A percentile compares a stretch with the other conserved stretches of the same genome.
These are phyloP conservation scores for Trilocha varians DNA, from an alignment of 2,888 invertebrate genomes.

Conservation along the genomic window DNA sequence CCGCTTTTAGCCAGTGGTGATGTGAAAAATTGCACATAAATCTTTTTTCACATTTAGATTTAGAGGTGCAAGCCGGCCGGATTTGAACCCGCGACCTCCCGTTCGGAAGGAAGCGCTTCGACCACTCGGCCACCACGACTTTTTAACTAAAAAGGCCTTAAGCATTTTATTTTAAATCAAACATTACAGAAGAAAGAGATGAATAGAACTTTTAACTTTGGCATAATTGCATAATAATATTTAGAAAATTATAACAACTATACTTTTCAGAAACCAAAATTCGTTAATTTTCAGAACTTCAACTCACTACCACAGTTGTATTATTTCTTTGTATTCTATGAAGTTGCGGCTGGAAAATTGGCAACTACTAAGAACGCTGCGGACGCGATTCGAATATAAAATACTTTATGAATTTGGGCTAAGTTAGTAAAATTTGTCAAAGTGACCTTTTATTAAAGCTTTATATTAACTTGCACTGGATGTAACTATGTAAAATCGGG, in stretches of 20 bases:
- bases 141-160: no score
- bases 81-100: no score
- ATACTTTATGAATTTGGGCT: not conserved
- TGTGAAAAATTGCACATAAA: no score
- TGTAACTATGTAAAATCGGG: no score
- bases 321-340: not conserved
- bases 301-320: not conserved
- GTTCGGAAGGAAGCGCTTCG: no score
- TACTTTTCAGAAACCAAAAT: not conserved
- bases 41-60: no score
- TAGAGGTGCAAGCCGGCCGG: no score
- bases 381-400: constrained; percentile 2
- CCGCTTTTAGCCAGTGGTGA: no score
- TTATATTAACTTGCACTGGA: not conserved
- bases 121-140: no score
- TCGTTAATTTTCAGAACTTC: not conserved
- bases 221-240: not conserved
- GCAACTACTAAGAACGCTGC: not conserved
- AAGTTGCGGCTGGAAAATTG: constrained; percentile 5
- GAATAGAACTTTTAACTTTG: not conserved
- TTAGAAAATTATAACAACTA: not conserved
- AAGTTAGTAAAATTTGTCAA: not conserved
- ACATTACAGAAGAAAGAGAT: not conserved
- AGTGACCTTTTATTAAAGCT: not conserved
- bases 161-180: not conserved